Evolutionary conservation across 2,797 vertebrate genomes (phyloP).

Genomic region (Heterohyrax brucei): DNA sequence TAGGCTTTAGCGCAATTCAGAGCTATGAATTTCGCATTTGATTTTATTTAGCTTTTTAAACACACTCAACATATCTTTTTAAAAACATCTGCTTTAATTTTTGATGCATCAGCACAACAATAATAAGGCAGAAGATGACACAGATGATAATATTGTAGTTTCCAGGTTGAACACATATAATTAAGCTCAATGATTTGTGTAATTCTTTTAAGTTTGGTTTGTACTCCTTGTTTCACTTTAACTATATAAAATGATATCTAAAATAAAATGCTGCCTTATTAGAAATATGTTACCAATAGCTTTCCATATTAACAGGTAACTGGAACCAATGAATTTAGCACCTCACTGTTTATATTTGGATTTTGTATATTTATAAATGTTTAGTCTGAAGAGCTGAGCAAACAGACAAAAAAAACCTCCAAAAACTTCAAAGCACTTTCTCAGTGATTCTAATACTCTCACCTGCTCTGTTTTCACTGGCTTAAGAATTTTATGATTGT

Average conservation of each 20-base stretch:
- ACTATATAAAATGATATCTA: not conserved
- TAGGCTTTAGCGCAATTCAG: conserved; percentile 66
- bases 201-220: not conserved
- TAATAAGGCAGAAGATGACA: not conserved
- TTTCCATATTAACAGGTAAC: not conserved
- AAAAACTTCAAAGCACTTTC: not conserved
- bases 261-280: not conserved
- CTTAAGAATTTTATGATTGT: not conserved
- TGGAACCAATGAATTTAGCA: not conserved
- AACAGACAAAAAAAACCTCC: not conserved
- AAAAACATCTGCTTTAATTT: conserved; percentile 86
- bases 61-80: conserved; percentile 84
- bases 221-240: not conserved
- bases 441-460: not conserved
- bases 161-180: not conserved
- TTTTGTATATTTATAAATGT: not conserved
- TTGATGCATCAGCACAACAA: conserved; percentile 21
- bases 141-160: not conserved
- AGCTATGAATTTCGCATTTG: conserved; percentile 65
- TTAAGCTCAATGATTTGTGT: not conserved
- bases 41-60: conserved; percentile 57
- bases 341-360: not conserved
- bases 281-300: not conserved
- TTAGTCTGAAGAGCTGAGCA: not conserved
- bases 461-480: not conserved